These are phyloP conservation scores for Pelagia noctiluca DNA, from an alignment of 30 jellyfish, hydroid and myxozoan species.

Conservation along the genomic window DNA sequence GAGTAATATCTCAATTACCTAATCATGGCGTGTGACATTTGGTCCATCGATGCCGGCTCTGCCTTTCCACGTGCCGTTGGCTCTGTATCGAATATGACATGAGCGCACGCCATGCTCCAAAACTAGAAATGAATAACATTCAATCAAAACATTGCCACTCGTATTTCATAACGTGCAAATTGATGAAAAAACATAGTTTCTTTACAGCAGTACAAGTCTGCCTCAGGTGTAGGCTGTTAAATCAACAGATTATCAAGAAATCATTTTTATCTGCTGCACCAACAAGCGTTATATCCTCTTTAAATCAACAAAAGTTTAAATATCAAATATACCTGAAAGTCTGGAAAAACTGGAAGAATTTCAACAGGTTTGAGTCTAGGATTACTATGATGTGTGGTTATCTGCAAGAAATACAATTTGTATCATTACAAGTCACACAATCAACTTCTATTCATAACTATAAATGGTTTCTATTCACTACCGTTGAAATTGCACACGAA, in stretches of 20 bases:
- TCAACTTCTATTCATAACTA: too few relatives aligned
- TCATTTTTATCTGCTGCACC: too few relatives aligned
- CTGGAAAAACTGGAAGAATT: slow-evolving; percentile 94
- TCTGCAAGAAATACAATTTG: slow-evolving; percentile 37
- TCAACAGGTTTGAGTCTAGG: slow-evolving; percentile 95
- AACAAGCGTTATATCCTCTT: neutral
- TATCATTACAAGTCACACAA: neutral
- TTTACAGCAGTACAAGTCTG: too few relatives aligned
- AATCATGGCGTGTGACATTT: slow-evolving; percentile 98
- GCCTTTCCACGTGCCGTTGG: slow-evolving; percentile 98
- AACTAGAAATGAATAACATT: slow-evolving; percentile 46
- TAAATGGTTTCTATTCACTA: too few relatives aligned
- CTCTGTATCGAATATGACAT: slow-evolving; percentile 94
- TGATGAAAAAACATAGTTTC: too few relatives aligned
- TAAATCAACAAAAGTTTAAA: neutral
- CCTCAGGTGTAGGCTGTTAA: too few relatives aligned
- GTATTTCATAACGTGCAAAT: neutral
- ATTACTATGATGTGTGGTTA: slow-evolving; percentile 84
- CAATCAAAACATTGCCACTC: neutral
- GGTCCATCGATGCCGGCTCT: slow-evolving; percentile 82
- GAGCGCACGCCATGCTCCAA: slow-evolving; percentile 99
- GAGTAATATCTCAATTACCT: slow-evolving; percentile 62
- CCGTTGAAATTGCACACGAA: too few relatives aligned
- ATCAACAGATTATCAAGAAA: too few relatives aligned
- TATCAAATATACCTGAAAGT: slow-evolving; percentile 81